A percentile compares a stretch with the other conserved stretches of the same genome.
phyloP scores from a whole-genome alignment of 2,888 invertebrate genomes.

The Zaprionus bogoriensis region DNA sequence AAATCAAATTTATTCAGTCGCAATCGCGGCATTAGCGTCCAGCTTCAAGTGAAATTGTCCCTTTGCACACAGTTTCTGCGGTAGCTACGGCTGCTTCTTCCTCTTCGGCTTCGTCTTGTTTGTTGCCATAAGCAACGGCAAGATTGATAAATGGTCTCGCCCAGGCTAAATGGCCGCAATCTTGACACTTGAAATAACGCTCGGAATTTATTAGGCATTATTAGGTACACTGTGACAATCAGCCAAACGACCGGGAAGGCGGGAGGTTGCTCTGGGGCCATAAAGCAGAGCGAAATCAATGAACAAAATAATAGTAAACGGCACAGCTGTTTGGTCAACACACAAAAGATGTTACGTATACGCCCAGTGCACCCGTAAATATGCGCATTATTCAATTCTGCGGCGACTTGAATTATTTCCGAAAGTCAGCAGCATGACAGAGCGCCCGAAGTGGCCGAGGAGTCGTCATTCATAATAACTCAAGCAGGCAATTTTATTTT shows the following conservation, averaged over 20 bases:
- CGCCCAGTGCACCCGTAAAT: constrained; percentile 50
- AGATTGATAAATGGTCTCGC: constrained; percentile 56
- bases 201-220: constrained; percentile 64
- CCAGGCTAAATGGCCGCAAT: constrained; percentile 59
- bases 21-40: constrained; percentile 15
- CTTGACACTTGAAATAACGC: constrained; percentile 61
- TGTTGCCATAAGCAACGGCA: constrained; percentile 20
- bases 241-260: not conserved
- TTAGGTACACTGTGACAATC: constrained; percentile 39
- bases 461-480: constrained; percentile 14
- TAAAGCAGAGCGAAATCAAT: constrained; percentile 40
- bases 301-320: constrained; percentile 11
- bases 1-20: constrained; percentile 20
- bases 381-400: constrained; percentile 58
- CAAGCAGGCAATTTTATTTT: constrained; percentile 13
- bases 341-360: constrained; percentile 41
- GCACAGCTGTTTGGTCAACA: not conserved
- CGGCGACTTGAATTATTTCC: constrained; percentile 28
- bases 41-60: constrained; percentile 7
- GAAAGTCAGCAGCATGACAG: not conserved
- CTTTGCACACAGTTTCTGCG: not conserved
- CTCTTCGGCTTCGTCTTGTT: not conserved
- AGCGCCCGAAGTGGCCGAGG: not conserved
- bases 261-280: constrained; percentile 1
- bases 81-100: too few species aligned